Conservation (phyloP, 2,888 invertebrate genomes). For the Polymixis flavicincta region DNA sequence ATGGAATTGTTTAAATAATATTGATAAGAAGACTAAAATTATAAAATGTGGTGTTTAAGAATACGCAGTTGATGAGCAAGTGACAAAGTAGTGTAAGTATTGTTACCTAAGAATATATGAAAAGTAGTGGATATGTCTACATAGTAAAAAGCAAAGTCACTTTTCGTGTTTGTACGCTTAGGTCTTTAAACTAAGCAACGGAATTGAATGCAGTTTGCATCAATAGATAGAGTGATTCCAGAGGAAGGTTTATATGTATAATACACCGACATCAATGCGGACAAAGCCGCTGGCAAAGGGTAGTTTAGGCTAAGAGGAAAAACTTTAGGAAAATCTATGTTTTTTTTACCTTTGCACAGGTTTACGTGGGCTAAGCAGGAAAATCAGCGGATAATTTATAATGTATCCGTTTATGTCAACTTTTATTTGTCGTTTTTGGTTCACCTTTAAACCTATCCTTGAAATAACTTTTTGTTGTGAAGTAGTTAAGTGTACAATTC, state of each 20-base stretch:
- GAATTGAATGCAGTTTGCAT: too few relatives aligned
- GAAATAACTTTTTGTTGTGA: background rate
- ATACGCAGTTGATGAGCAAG: background rate
- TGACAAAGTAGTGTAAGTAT: background rate
- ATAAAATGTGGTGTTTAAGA: background rate
- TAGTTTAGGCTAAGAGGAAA: background rate
- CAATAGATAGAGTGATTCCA: too few relatives aligned
- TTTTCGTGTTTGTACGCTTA: too few relatives aligned
- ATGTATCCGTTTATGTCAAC: too few relatives aligned
- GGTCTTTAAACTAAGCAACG: too few relatives aligned
- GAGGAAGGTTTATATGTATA: too few relatives aligned
- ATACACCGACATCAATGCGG: too few relatives aligned
- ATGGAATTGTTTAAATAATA: slow-evolving; percentile 23
- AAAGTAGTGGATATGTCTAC: background rate
- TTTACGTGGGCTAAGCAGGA: background rate
- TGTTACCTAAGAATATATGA: too few relatives aligned
- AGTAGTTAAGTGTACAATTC: too few relatives aligned
- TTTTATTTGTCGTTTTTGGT: background rate
- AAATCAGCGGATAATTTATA: background rate
- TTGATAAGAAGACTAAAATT: background rate
- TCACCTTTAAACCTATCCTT: background rate
- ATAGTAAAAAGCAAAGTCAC: too few relatives aligned
- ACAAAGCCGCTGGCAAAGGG: too few relatives aligned
- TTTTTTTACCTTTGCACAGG: background rate
- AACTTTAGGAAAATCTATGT: too few relatives aligned